phyloP scores from a whole-genome alignment of 2,113 vertebrate species.

The Pardalotus punctatus region DNA sequence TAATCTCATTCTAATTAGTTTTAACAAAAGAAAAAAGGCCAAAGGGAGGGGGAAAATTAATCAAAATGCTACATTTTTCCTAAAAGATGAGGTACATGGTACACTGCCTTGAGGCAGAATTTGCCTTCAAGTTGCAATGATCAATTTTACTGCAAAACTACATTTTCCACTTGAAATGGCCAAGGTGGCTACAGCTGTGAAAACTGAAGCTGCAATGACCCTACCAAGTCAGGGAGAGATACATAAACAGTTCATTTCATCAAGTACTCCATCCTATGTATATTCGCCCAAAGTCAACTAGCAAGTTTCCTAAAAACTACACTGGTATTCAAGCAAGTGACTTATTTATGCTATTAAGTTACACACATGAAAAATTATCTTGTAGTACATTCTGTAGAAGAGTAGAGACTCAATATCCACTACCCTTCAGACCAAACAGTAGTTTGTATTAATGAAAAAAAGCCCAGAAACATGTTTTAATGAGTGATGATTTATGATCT shows the following conservation, averaged over 20 bases:
- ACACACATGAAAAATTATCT: neutral
- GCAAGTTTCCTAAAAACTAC: neutral
- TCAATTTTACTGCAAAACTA: neutral
- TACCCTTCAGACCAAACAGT: neutral
- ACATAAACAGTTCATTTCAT: neutral
- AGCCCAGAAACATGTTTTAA: neutral
- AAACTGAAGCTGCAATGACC: neutral
- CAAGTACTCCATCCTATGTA: neutral
- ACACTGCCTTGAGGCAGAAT: neutral
- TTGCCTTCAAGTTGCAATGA: neutral
- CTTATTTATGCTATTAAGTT: neutral
- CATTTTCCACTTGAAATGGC: neutral
- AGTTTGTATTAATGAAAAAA: neutral
- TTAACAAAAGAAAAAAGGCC: neutral
- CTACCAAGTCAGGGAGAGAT: neutral
- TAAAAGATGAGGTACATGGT: neutral
- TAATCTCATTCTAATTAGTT: neutral
- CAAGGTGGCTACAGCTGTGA: neutral
- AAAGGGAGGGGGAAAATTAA: neutral
- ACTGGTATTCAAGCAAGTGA: neutral
- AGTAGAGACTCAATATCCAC: neutral
- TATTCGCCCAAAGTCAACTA: neutral
- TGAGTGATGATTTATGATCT: neutral
- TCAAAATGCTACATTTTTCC: neutral
- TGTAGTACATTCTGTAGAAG: constrained; percentile 1